Evolutionary conservation across 2,797 vertebrate species (phyloP).

Genomic region (Mastacembelus armatus): DNA sequence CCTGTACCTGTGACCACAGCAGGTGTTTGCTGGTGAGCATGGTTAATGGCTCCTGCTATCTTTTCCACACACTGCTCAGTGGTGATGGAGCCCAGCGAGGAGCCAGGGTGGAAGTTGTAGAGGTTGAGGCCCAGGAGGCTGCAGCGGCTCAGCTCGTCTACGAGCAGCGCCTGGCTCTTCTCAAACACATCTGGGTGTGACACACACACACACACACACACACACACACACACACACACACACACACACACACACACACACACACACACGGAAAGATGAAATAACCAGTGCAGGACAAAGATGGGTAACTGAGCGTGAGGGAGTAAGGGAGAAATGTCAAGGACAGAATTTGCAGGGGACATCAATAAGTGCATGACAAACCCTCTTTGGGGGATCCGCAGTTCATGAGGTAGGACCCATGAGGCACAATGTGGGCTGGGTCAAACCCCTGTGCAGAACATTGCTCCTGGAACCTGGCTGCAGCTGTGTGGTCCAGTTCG

Average conservation of each 20-base stretch:
- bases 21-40: constrained; percentile 81
- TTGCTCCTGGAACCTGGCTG: constrained; percentile 77
- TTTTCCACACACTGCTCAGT: constrained; percentile 80
- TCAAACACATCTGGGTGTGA: constrained; percentile 80
- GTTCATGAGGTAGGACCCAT: constrained; percentile 89
- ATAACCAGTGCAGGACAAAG: background rate
- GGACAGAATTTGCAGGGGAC: background rate
- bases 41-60: constrained; percentile 84
- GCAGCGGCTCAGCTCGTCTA: constrained; percentile 85
- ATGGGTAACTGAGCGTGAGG: background rate
- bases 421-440: constrained; percentile 82
- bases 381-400: constrained; percentile 86
- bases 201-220: background rate
- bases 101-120: constrained; percentile 87
- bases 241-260: constrained; percentile 10
- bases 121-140: constrained; percentile 81
- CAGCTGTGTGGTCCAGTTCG: constrained; percentile 71
- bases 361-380: constrained; percentile 48
- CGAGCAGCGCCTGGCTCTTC: constrained; percentile 84
- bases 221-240: background rate
- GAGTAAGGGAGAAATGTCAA: background rate
- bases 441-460: constrained; percentile 72
- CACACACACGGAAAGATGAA: constrained; percentile 3
- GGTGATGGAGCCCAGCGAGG: constrained; percentile 80
- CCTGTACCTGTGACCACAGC: constrained; percentile 81